Percentiles rank a stretch among this genome's conserved stretches.
phyloP scores from a whole-genome alignment of 1,140 invertebrate genomes.

The Drosophila punjabiensis region DNA sequence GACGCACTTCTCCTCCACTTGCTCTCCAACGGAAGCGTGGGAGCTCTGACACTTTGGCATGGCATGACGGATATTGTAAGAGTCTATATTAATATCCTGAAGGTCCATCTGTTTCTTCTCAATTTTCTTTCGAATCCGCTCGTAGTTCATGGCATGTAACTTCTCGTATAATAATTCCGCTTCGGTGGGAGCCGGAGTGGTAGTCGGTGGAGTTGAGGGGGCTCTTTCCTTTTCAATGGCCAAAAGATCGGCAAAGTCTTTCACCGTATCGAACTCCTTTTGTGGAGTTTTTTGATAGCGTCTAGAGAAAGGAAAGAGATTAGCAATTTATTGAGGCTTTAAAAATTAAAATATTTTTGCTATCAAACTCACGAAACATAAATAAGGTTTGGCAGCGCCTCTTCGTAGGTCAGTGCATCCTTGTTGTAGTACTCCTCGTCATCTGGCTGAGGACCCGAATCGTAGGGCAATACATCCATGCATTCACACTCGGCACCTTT shows the following conservation, averaged over 20 bases:
- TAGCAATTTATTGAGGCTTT: background rate
- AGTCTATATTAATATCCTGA: conserved; percentile 50
- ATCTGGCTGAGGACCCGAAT: conserved; percentile 66
- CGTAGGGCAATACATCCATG: conserved; percentile 42
- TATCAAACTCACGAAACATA: conserved; percentile 63
- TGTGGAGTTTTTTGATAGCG: conserved; percentile 10
- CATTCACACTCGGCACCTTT: conserved; percentile 50
- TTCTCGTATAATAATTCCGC: background rate
- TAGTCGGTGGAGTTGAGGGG: background rate
- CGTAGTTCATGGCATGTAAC: conserved; percentile 22
- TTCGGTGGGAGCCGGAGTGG: background rate
- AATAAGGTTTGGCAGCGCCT: conserved; percentile 67
- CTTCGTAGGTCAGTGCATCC: conserved; percentile 67
- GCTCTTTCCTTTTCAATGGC: background rate
- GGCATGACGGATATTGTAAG: conserved; percentile 48
- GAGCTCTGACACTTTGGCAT: conserved; percentile 38
- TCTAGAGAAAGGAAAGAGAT: conserved; percentile 4
- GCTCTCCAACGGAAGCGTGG: conserved; percentile 45
- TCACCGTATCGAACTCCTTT: conserved; percentile 46
- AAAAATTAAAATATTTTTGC: background rate
- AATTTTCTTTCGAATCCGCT: conserved; percentile 22
- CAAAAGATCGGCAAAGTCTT: conserved; percentile 29
- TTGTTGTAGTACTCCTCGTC: conserved; percentile 73
- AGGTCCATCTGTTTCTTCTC: conserved; percentile 24
- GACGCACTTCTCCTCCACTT: conserved; percentile 63